Percentiles rank a stretch among this genome's conserved stretches.
Evolutionary conservation across 2,113 vertebrate genomes (phyloP).

Genomic region (Pteruthius melanotis): DNA sequence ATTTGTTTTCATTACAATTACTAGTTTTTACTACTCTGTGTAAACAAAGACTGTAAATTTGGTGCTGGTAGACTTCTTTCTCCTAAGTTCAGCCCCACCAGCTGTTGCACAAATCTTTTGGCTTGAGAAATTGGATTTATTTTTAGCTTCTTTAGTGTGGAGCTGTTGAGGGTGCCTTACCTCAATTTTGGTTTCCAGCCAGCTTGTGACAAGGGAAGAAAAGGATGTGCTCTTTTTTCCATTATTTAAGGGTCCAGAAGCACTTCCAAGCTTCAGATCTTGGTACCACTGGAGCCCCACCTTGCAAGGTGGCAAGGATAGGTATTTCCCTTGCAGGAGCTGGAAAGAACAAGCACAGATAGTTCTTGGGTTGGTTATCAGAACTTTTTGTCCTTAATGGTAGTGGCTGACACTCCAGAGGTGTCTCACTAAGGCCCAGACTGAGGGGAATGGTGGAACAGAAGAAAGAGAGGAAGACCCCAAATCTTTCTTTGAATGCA

Average conservation of each 20-base stretch:
- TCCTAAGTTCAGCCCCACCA: background rate
- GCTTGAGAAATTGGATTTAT: background rate
- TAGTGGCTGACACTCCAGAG: background rate
- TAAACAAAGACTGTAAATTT: slow-evolving; percentile 40
- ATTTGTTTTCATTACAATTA: slow-evolving; percentile 62
- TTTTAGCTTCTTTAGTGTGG: background rate
- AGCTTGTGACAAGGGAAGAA: background rate
- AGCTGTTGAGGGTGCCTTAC: background rate
- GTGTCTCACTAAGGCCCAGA: background rate
- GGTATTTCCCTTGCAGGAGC: background rate
- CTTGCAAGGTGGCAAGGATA: background rate
- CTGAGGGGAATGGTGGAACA: background rate
- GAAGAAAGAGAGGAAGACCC: background rate
- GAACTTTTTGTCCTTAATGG: background rate
- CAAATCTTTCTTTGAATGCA: background rate
- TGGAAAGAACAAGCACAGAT: background rate
- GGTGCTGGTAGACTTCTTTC: background rate
- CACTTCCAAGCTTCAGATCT: background rate
- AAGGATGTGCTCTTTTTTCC: background rate
- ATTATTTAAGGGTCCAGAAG: background rate
- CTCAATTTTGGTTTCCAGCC: background rate
- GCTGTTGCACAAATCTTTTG: slow-evolving; percentile 13
- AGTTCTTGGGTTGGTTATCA: background rate
- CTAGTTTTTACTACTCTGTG: slow-evolving; percentile 38
- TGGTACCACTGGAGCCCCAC: background rate